Base-by-base conservation (phyloP, 2,113 vertebrate species). In the Lophura nycthemera region DNA sequence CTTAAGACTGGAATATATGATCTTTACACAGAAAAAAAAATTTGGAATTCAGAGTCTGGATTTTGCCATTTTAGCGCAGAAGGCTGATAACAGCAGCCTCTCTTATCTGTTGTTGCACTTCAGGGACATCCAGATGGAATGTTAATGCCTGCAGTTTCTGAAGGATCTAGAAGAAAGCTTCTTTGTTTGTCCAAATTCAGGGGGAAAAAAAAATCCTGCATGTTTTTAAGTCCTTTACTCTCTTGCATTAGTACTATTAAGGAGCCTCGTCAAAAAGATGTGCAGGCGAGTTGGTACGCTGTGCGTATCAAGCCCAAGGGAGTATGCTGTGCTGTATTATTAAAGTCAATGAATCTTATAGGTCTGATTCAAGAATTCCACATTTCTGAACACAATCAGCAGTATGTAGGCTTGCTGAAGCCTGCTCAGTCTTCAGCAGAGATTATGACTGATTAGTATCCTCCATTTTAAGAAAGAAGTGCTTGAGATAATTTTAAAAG, bases 101-200 rank as follows among this genome's bases (percentile, higher is more conserved):
- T 73, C 36, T 6, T 90, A 86, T 77, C 83, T 91, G 54, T 77
- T 88, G 74, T 85, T 95, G 69, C 45, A 59, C 27, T 89, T 93
- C 69, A 90, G 79, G 82, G 79, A 88, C 75, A 86, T 86, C 56
- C 79, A 96, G 78, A 80, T 80, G 75, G 67, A 45, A 70, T 56
- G 60, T 48, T 86, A 91, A 88, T 64, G 91, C 54, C 79, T 77
- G n/a, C 69, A 73, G 36, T n/a, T 92, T 87, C 88, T 80, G 75
- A 82, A 70, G 21, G 54, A 85, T 77, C 36, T 73, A 72, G 42
- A 52, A 80, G 12, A 94, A 76, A 92, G 16, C 24, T 73, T 48
- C 78, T 52, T 2, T 52, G 25, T 74, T 87, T 89, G 82, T 45
- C 17, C 27, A 71, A 90, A 71, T 72, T 19, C 0, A 50, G 74